A percentile compares a stretch with the other conserved stretches of the same genome.
These are phyloP conservation scores for Pseudopleuronectes americanus DNA, from an alignment of 2,797 vertebrate species.

Conservation along the genomic window DNA sequence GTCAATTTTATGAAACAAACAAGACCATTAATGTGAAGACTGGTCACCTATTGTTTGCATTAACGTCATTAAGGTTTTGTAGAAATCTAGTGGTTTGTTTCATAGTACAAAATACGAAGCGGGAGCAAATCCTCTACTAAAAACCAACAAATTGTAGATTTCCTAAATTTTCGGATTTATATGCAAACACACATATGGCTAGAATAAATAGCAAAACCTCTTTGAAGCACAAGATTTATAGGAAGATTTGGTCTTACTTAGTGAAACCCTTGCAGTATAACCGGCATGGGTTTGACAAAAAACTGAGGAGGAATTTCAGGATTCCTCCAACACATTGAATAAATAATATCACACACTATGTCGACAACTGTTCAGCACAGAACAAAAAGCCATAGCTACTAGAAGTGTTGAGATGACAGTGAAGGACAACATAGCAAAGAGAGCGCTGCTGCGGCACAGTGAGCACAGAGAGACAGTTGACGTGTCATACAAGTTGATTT, in stretches of 20 bases:
- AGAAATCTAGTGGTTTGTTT: no score
- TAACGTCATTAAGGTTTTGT: no score
- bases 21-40: no score
- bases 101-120: no score
- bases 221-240: not conserved
- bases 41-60: not conserved
- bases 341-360: not conserved
- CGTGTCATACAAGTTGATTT: not conserved
- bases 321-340: not conserved
- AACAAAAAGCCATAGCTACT: constrained; percentile 9
- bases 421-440: constrained; percentile 22
- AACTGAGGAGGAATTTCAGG: not conserved
- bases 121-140: no score
- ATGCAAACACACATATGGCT: not conserved
- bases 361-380: not conserved
- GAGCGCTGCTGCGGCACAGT: constrained; percentile 9
- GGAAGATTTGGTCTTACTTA: not conserved
- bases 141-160: no score
- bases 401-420: constrained; percentile 16
- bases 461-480: constrained; percentile 3
- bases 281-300: not conserved
- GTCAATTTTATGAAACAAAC: no score
- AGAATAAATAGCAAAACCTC: not conserved
- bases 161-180: not conserved
- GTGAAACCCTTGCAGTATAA: not conserved